phyloP scores from a whole-genome alignment of 2,797 vertebrate genomes.

The Helostoma temminkii region DNA sequence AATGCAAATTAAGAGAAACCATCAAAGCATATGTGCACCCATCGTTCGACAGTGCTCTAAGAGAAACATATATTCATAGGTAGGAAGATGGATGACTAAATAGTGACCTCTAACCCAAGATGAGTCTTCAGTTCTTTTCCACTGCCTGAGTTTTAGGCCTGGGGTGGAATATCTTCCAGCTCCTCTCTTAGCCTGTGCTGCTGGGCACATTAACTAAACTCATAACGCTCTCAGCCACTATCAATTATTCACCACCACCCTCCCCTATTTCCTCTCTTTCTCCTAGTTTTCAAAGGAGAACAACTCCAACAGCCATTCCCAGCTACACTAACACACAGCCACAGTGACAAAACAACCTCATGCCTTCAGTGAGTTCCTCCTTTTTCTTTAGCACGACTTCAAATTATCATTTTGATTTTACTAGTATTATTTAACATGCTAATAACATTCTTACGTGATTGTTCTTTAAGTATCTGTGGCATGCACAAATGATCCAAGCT shows the following conservation, averaged over 20 bases:
- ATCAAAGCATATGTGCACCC: constrained; percentile 14
- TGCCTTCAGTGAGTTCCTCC: constrained; percentile 51
- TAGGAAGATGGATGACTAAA: constrained; percentile 36
- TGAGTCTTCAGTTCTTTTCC: constrained; percentile 50
- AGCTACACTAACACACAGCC: constrained; percentile 48
- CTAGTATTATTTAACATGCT: constrained; percentile 40
- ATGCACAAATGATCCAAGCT: constrained; percentile 14
- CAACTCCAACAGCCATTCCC: constrained; percentile 56
- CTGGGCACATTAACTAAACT: constrained; percentile 90
- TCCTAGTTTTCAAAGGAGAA: constrained; percentile 75
- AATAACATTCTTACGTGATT: constrained; percentile 53
- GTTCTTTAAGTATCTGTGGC: constrained; percentile 7
- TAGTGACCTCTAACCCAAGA: constrained; percentile 40
- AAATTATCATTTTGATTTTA: constrained; percentile 27
- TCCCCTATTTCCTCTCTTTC: constrained; percentile 36
- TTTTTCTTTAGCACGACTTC: constrained; percentile 25
- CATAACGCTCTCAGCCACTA: constrained; percentile 88
- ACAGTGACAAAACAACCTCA: constrained; percentile 50
- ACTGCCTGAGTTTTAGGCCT: constrained; percentile 72
- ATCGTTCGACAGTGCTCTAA: constrained; percentile 10
- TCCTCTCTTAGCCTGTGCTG: constrained; percentile 83
- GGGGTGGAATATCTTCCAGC: constrained; percentile 82
- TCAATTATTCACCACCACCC: constrained; percentile 84
- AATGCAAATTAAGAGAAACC: constrained; percentile 63
- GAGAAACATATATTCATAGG: constrained; percentile 5